A percentile compares a stretch with the other conserved stretches of the same genome.
Conservation (phyloP, 2,113 vertebrate species). For the Gila orcuttii region DNA sequence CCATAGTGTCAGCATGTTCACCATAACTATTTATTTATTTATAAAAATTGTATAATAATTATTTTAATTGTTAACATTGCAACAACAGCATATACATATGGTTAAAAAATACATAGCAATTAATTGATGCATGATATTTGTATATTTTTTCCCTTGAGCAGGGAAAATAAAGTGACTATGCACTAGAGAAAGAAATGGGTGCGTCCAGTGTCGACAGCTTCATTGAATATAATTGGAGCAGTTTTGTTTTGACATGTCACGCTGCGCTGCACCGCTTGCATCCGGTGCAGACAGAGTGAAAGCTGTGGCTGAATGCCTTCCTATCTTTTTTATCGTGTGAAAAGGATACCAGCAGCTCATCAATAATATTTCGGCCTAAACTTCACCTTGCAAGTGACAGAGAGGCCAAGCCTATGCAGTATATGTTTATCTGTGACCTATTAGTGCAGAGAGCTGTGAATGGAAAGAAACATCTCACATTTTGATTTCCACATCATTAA, state of each 20-base stretch:
- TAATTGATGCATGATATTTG: neutral
- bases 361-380: slow-evolving; percentile 35
- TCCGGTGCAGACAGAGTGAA: neutral
- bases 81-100: neutral
- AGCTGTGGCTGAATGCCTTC: neutral
- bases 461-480: slow-evolving; percentile 48
- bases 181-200: neutral
- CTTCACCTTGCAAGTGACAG: slow-evolving; percentile 22
- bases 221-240: slow-evolving; percentile 28
- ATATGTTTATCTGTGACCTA: slow-evolving; percentile 17
- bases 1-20: too few relatives aligned
- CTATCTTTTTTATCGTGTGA: neutral
- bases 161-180: neutral
- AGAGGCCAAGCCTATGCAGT: slow-evolving; percentile 14
- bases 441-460: slow-evolving; percentile 19
- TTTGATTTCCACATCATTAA: slow-evolving; percentile 48
- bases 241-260: neutral
- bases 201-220: slow-evolving; percentile 1
- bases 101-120: neutral
- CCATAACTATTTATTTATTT: neutral
- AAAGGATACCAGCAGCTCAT: slow-evolving; percentile 14
- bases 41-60: neutral
- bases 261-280: neutral
- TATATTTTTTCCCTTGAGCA: neutral
- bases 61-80: neutral